These are phyloP conservation scores for Myotis brandtii DNA, from an alignment of 2,113 vertebrate species.

Conservation along the genomic window DNA sequence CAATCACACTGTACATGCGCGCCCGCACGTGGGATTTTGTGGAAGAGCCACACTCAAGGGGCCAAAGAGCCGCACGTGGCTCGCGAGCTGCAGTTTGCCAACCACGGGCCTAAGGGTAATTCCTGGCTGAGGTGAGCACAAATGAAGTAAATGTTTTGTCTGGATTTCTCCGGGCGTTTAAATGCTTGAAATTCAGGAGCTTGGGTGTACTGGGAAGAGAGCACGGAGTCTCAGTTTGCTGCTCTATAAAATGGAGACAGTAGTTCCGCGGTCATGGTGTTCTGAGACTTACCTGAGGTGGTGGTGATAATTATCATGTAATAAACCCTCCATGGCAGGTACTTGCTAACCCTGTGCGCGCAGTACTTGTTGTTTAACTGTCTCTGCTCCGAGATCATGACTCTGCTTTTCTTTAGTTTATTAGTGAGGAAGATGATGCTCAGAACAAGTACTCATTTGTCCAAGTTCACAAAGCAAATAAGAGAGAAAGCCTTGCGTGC, in stretches of 20 bases:
- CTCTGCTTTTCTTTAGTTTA: neutral
- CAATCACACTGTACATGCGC: too few species aligned
- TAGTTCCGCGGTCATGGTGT: neutral
- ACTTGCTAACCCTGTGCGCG: neutral
- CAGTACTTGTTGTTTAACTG: neutral
- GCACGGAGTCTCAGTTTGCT: neutral
- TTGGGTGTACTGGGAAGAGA: neutral
- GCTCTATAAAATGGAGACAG: neutral
- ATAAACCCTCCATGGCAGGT: neutral
- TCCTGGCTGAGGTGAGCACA: neutral
- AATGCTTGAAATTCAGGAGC: neutral
- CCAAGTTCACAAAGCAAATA: neutral
- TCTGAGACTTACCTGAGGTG: neutral
- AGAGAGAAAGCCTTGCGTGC: neutral
- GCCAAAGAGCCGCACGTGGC: too few species aligned
- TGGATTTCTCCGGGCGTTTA: neutral
- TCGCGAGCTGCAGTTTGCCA: too few species aligned
- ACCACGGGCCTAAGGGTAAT: neutral
- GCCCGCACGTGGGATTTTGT: too few species aligned
- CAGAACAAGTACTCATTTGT: neutral
- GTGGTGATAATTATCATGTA: neutral
- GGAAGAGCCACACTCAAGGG: too few species aligned
- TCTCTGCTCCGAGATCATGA: neutral
- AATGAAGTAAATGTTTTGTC: neutral
- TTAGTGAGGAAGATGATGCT: neutral